Evolutionary conservation across 2,888 invertebrate genomes (phyloP).

Genomic region (Colletes collaris): DNA sequence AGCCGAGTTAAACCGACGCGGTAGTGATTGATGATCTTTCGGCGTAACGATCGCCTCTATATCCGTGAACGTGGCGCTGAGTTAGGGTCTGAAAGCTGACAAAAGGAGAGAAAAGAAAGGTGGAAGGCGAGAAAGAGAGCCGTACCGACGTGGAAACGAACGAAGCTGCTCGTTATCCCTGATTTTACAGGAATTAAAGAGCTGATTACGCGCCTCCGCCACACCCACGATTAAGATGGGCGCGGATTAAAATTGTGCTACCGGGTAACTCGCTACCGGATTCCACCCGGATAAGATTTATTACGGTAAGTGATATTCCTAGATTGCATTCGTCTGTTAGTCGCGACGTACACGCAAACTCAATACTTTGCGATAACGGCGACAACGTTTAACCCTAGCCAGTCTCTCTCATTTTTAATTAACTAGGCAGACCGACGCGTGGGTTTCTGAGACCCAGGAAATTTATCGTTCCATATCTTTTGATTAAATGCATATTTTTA

Average conservation of each 20-base stretch:
- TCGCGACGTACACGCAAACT: background rate
- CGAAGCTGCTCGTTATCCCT: constrained; percentile 71
- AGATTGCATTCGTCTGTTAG: background rate
- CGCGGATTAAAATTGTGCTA: constrained; percentile 66
- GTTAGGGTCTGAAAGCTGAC: constrained; percentile 62
- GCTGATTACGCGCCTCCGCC: constrained; percentile 70
- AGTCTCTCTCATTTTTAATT: too few relatives aligned
- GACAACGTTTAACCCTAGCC: background rate
- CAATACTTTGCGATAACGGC: background rate
- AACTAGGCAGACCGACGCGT: too few relatives aligned
- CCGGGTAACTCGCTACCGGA: constrained; percentile 47
- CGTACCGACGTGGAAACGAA: constrained; percentile 59
- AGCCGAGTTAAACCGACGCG: constrained; percentile 72
- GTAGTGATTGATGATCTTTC: constrained; percentile 75
- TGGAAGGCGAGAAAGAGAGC: constrained; percentile 29
- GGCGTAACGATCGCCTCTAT: constrained; percentile 74
- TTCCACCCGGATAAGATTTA: constrained; percentile 49
- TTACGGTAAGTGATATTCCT: constrained; percentile 18
- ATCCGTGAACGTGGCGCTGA: constrained; percentile 63
- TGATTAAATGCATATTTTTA: too few relatives aligned
- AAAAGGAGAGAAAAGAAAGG: constrained; percentile 45
- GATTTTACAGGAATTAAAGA: constrained; percentile 74
- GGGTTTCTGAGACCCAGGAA: too few relatives aligned
- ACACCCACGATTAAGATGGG: constrained; percentile 71
- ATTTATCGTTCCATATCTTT: too few relatives aligned